Percentiles rank a stretch among this genome's conserved stretches.
Conservation (phyloP, 2,888 invertebrate species). For the Gymnoscelis rufifasciata region DNA sequence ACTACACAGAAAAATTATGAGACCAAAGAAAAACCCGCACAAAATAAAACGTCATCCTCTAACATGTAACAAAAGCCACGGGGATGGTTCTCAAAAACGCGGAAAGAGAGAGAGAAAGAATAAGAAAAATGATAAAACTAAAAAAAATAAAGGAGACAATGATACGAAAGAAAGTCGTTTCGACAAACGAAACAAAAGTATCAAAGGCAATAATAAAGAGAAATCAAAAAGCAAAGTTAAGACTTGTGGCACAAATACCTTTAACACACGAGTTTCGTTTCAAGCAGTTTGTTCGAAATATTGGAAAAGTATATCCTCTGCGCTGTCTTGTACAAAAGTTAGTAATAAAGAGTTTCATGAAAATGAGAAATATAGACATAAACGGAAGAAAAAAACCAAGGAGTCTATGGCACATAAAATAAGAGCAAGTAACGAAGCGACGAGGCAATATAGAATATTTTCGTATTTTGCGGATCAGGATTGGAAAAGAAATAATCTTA, state of each 20-base stretch:
- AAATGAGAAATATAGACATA: constrained; percentile 35
- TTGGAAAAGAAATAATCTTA: constrained; percentile 24
- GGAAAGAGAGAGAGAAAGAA: constrained; percentile 1
- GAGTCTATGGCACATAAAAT: constrained; percentile 2
- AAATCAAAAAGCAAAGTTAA: neutral
- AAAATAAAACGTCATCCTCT: neutral
- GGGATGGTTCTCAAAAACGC: neutral
- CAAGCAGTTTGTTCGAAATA: constrained; percentile 22
- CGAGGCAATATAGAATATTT: constrained; percentile 13
- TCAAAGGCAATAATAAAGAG: neutral
- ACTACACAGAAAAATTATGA: constrained; percentile 8
- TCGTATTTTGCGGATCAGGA: constrained; percentile 24
- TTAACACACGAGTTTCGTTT: constrained; percentile 1
- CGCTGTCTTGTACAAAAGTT: constrained; percentile 18
- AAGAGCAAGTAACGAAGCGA: constrained; percentile 5
- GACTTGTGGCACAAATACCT: neutral
- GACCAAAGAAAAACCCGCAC: neutral
- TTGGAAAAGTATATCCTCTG: constrained; percentile 33
- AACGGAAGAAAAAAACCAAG: constrained; percentile 34
- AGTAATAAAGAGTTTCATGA: constrained; percentile 10
- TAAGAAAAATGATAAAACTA: neutral
- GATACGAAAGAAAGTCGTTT: constrained; percentile 1
- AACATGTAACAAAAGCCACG: constrained; percentile 1
- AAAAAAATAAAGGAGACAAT: neutral
- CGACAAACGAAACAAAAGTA: neutral